Base-by-base conservation (phyloP, 2,797 vertebrate genomes). In the Thalassophryne amazonica region DNA sequence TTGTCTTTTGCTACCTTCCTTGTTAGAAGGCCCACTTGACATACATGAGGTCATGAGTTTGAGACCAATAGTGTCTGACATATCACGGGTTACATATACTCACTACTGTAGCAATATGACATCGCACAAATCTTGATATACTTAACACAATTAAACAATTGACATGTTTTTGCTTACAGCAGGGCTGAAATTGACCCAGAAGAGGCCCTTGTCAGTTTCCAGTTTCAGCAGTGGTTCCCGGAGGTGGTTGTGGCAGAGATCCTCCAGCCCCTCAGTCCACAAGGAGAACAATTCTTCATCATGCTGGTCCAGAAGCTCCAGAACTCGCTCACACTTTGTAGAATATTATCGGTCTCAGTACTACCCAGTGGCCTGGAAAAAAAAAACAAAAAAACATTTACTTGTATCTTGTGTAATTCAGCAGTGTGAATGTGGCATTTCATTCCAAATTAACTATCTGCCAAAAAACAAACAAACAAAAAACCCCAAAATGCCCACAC, bases 141-240 rank as follows among this genome's bases (percentile, higher is more conserved):
- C 1, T 6, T 22, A 13, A 16, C 12, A 7, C 12, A 13, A 6
- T 29, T 5, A 7, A 12, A 5, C 4, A 1, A 12, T 5, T 29
- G 29, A 29, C 20, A 20, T 21, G 12, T 35, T 15, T 21, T 19
- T 31, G 10, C 88, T 89, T 81, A 91, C 91, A 27, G 76, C 83
- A 29, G 86, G 73, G 75, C 84, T 89, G 69, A 93, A 92, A 83
- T 90, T 92, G 71, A 89, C 54, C 46, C 82, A 48, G 37, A 84
- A 86, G n/a, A 84, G 39, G 38, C 78, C 83, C 6, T 57, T 83
- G 18, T 85, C 72, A 2, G 42, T 6, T 8, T 88, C 73, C 29
- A 83, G 60, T 20, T 42, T 73, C 29, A 92, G 73, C 76, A 90
- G 60, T 0, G 81, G 78, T 60, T 91, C 83, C 31, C 60, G 80